Evolutionary conservation across 1,140 invertebrate genomes (phyloP).

Genomic region (Phocides pigmalion): DNA sequence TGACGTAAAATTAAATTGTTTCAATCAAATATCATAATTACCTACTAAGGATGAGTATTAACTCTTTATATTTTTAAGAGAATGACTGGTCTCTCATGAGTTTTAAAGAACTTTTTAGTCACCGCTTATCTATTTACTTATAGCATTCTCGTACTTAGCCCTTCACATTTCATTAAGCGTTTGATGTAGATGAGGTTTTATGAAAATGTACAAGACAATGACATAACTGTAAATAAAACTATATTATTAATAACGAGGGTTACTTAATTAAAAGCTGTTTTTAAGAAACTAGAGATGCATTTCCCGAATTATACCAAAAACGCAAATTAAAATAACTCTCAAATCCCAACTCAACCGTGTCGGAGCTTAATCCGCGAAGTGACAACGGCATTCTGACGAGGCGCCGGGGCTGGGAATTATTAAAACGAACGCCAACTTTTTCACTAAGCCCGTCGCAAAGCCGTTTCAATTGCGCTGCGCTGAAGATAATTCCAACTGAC

Average conservation of each 20-base stretch:
- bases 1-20: too few relatives aligned
- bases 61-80: too few relatives aligned
- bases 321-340: slow-evolving; percentile 82
- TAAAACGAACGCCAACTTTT: slow-evolving; percentile 84
- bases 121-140: too few relatives aligned
- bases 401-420: slow-evolving; percentile 83
- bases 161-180: too few relatives aligned
- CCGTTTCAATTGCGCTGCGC: slow-evolving; percentile 83
- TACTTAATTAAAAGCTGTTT: slow-evolving; percentile 34
- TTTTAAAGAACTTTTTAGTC: too few relatives aligned
- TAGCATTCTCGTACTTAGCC: too few relatives aligned
- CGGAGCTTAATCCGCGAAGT: slow-evolving; percentile 82
- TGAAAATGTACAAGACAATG: not conserved
- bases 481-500: slow-evolving; percentile 83
- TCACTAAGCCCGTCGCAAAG: slow-evolving; percentile 83
- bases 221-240: slow-evolving; percentile 27
- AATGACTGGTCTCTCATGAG: too few relatives aligned
- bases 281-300: slow-evolving; percentile 39
- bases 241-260: slow-evolving; percentile 33
- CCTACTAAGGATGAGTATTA: too few relatives aligned
- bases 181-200: too few relatives aligned
- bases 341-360: slow-evolving; percentile 82
- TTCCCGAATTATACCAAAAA: slow-evolving; percentile 71
- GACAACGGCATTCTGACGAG: slow-evolving; percentile 83
- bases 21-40: too few relatives aligned